Evolutionary conservation across 2,888 invertebrate genomes (phyloP), one percentile per base, ranked within the genome.

Genomic region (Siphlonurus alternatus): DNA sequence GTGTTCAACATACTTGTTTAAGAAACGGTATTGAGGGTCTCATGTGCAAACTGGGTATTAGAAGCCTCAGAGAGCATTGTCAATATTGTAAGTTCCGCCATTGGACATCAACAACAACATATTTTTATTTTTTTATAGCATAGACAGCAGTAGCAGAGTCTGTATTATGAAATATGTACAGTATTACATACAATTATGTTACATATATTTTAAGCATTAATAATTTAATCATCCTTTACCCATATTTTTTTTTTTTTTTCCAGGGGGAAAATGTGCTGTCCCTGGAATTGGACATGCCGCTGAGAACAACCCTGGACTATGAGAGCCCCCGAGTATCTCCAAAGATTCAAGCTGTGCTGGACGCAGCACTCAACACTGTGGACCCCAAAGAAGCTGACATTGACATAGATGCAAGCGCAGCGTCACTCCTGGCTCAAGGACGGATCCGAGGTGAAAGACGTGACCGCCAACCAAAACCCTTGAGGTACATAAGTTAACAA

Each of bases 261-360:
- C 53, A 64, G 78, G 81, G 79, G 59, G 89, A 90, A 74, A 87
- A 89, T 77, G 83, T 91, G 66, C 76, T 91, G 68, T 81, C 84
- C 71, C 79, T 91, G 68, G 83, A 86, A 71, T 78, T 91, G 68
- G 86, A 89, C 71, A 83, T 88, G 80, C 87, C 89, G 54, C 81
- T 85, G 62, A 75, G 87, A 71, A 89, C 89, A 65, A 90, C 90
- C 0, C 78, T 87, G 69, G 83, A 86, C 70, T 90, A 90, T 76
- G 81, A 81, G 67, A 83, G 83, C 56, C 88, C 88, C 0, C 77
- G 78, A 1, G 82, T 87, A 61, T 86, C 87, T n/a, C 87, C 88
- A 0, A 82, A 83, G 65, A 82, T 88, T 66, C 84, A 85, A 72
- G 87, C 84, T 3, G 82, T 83, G 20, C 77, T 85, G 20, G 80